These are phyloP conservation scores for Pipra filicauda DNA, from an alignment of 2,113 vertebrate species.

Conservation along the genomic window DNA sequence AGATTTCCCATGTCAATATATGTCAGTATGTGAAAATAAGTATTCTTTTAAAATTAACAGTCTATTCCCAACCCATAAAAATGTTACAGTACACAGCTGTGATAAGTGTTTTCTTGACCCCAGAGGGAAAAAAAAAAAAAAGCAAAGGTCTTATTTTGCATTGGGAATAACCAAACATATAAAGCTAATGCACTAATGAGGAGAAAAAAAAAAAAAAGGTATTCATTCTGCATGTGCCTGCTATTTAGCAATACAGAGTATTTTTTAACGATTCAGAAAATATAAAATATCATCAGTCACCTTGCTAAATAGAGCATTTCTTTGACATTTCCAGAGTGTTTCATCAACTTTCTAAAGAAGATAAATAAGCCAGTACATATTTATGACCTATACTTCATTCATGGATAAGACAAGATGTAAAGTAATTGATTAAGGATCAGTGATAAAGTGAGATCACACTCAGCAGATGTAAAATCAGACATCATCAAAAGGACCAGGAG, in stretches of 20 bases:
- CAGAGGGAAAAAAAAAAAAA: background rate
- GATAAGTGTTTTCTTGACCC: background rate
- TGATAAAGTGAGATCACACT: background rate
- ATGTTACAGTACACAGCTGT: background rate
- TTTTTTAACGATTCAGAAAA: background rate
- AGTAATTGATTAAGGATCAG: constrained; percentile 38
- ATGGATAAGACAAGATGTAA: background rate
- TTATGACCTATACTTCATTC: background rate
- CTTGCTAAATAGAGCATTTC: background rate
- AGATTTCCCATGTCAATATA: background rate
- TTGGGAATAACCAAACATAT: background rate
- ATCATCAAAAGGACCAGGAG: background rate
- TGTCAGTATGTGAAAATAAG: background rate
- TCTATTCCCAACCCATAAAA: background rate
- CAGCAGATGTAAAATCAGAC: constrained; percentile 7
- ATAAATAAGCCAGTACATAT: background rate
- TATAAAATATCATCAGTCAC: background rate
- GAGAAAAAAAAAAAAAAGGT: background rate
- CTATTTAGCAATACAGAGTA: background rate
- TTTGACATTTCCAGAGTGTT: background rate
- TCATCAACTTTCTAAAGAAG: background rate
- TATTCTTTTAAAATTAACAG: background rate
- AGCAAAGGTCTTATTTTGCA: background rate
- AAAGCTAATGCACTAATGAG: background rate
- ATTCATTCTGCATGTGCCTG: background rate